These are phyloP conservation scores for Eupithecia tripunctaria DNA, from an alignment of 2,888 invertebrate species.

Conservation along the genomic window DNA sequence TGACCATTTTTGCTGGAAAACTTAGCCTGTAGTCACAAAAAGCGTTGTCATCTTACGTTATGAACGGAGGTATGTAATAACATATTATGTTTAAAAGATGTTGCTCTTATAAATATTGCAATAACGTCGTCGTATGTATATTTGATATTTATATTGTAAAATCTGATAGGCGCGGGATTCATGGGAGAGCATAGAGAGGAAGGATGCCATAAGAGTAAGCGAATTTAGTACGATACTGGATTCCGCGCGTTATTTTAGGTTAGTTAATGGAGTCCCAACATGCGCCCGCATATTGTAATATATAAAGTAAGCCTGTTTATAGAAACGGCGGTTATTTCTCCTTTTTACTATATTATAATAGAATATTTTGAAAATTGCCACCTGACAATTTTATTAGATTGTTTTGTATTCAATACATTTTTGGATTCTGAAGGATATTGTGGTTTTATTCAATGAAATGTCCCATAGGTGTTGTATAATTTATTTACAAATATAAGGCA, in stretches of 20 bases:
- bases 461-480: neutral
- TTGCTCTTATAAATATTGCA: neutral
- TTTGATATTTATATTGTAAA: constrained; percentile 55
- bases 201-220: constrained; percentile 13
- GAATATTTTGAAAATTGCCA: constrained; percentile 80
- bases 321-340: constrained; percentile 52
- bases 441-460: constrained; percentile 48
- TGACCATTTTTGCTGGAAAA: constrained; percentile 8
- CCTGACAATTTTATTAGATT: constrained; percentile 80
- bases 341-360: constrained; percentile 69
- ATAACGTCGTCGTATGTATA: constrained; percentile 37
- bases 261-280: constrained; percentile 55
- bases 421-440: constrained; percentile 70
- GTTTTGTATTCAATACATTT: constrained; percentile 83
- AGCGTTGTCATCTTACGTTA: constrained; percentile 39
- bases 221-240: constrained; percentile 28
- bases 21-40: constrained; percentile 43
- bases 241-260: constrained; percentile 55
- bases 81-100: constrained; percentile 26
- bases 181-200: constrained; percentile 8
- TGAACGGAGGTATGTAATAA: constrained; percentile 18
- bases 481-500: constrained; percentile 25
- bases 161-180: constrained; percentile 46
- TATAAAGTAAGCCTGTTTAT: constrained; percentile 45
- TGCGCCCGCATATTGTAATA: constrained; percentile 54